Evolutionary conservation across 1,140 invertebrate genomes (phyloP).

Genomic region (Euwallacea similis): DNA sequence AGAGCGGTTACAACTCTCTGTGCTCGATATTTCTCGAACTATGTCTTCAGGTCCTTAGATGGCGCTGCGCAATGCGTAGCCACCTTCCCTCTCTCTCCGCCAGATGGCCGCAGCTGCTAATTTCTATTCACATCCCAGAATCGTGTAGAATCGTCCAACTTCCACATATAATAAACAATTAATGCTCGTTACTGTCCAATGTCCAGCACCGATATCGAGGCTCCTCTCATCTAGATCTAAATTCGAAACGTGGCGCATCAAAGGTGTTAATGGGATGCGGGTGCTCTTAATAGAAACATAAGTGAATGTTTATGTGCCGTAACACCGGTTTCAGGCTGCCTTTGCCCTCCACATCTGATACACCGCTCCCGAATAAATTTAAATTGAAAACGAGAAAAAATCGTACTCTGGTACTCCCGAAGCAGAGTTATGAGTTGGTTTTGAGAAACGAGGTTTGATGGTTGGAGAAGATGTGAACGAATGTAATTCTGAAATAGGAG

Average conservation of each 20-base stretch:
- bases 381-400: constrained; percentile 35
- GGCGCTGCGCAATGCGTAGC: too few relatives aligned
- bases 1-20: too few relatives aligned
- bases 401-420: constrained; percentile 20
- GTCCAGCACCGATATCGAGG: too few relatives aligned
- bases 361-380: constrained; percentile 39
- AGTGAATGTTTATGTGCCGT: constrained; percentile 54
- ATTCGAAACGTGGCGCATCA: constrained; percentile 17
- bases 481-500: neutral
- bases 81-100: too few relatives aligned
- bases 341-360: constrained; percentile 44
- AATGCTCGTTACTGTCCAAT: too few relatives aligned
- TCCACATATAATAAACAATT: too few relatives aligned
- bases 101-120: too few relatives aligned
- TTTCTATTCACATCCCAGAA: too few relatives aligned
- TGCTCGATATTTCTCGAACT: too few relatives aligned
- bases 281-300: constrained; percentile 55
- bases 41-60: too few relatives aligned
- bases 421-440: constrained; percentile 16
- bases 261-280: constrained; percentile 47
- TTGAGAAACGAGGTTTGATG: neutral
- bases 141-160: too few relatives aligned
- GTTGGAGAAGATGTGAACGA: neutral
- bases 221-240: too few relatives aligned
- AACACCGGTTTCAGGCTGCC: constrained; percentile 49